These are phyloP conservation scores for Atlantisia rogersi DNA, from an alignment of 2,113 vertebrate genomes.

Conservation along the genomic window DNA sequence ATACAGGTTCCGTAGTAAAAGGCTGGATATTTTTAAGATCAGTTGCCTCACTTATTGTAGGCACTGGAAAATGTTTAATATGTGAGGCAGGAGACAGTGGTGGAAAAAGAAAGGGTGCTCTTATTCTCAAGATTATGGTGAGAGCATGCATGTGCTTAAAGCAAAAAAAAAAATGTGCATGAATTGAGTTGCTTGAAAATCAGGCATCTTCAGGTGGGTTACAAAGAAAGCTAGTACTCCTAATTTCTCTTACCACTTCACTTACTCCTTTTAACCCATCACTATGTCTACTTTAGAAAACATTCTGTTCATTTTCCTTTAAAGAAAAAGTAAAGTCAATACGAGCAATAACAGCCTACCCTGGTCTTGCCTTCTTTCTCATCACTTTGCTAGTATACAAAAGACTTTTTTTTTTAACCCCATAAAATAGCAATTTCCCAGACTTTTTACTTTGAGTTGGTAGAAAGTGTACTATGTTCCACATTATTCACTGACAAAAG, in stretches of 20 bases:
- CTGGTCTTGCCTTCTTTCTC: background rate
- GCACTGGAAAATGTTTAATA: background rate
- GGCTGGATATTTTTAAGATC: background rate
- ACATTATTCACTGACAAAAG: background rate
- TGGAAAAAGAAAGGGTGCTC: background rate
- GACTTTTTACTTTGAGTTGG: background rate
- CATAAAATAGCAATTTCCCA: background rate
- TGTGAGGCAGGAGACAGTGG: background rate
- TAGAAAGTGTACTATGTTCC: background rate
- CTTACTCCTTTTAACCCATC: background rate
- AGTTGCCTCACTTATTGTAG: background rate
- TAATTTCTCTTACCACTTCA: background rate
- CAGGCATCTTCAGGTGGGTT: background rate
- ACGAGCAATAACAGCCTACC: background rate
- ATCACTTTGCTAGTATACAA: background rate
- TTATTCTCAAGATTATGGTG: conserved; percentile 2
- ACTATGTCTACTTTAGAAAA: background rate
- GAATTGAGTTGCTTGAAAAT: conserved; percentile 20
- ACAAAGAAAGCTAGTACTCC: background rate
- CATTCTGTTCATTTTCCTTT: background rate
- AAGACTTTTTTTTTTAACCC: background rate
- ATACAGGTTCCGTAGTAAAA: background rate
- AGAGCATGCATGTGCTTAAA: background rate
- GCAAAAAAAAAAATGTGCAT: background rate
- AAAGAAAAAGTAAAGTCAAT: background rate